Base-by-base conservation (phyloP, 2,113 vertebrate species). In the Apaloderma vittatum region DNA sequence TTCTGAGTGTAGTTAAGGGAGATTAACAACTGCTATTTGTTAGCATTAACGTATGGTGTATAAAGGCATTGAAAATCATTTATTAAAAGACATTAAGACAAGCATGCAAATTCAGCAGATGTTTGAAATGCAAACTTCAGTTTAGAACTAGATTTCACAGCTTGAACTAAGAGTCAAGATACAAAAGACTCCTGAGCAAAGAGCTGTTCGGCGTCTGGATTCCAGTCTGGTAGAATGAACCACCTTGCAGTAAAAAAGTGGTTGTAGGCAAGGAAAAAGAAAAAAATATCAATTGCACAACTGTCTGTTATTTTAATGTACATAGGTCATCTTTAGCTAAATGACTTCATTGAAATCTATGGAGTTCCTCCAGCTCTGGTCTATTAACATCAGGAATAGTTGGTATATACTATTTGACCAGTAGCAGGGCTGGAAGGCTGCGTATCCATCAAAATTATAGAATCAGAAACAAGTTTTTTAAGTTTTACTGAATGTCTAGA, bases 61-160 rank as follows among this genome's bases (percentile, higher is more conserved):
- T 52, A 77, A 79, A 91, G 59, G n/a, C 80, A 58, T 11, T 65
- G 45, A 83, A 32, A 86, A 30, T 52, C 26, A 76, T 52, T 79
- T 80, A 61, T 58, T 62, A 54, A 61, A 76, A 83, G 23, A 40
- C 22, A 68, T 65, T 67, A 86, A 57, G 83, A 43, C 72, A 62
- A 26, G 12, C 11, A 37, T 22, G 29, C 22, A 48, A 89, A 58
- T 21, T 61, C 79, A 32, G 43, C 55, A 66, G 73, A 46, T 55
- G 51, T 89, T 86, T 91, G 72, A 91, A 95, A 73, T 40, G 55
- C n/a, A 86, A 73, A 88, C 83, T 88, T 88, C 63, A 84, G 1
- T 45, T 67, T 37, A 72, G 83, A 88, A 46, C 27, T 34, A 57
- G 45, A 83, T 88, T 82, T 75, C 40, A 65, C 9, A 9, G 24